Evolutionary conservation across 2,113 vertebrate species (phyloP), one percentile per base, ranked within the genome.

Genomic region (Podocnemis expansa): DNA sequence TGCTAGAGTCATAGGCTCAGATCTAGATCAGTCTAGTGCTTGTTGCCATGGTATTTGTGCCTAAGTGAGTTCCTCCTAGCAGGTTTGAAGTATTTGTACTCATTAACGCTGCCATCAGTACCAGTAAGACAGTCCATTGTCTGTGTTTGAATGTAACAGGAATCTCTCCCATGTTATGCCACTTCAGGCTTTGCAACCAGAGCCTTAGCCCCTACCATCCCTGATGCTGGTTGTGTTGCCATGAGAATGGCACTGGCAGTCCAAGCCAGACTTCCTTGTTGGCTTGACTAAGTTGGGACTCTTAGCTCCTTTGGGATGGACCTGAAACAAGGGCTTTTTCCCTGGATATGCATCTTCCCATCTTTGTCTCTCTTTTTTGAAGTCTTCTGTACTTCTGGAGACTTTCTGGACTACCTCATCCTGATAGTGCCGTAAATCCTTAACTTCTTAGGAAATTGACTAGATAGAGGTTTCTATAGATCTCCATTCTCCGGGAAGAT

Each of bases 341-440:
- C 52, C 76, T 54, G 4, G 43, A 79, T 17, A 88, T 1, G 0
- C 4, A 2, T 78, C 22, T 29, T 16, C 49, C 14, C 19, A 13
- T n/a, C 63, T n/a, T 14, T n/a, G 34, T 6, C 58, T 31, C 13
- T 31, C 22, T 54, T 60, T 60, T 34, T 31, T 63, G 29, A 34
- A 70, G 63, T 19, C 63, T 70, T 70, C n/a, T 70, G n/a, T 60
- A 60, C 56, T 31, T 31, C 5, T 60, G 27, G 56, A 60, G 56
- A 60, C 31, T 12, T 60, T 29, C 27, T 31, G 29, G 29, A 31
- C 29, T 60, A 11, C 56, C 56, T 31, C 12, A 12, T 60, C 56
- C 29, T 63, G 10, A 1, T 8, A 10, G 76, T 73, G 45, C 55
- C 4, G 0, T 9, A 17, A 47, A 22, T 5, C 2, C 0, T 34